Conservation (phyloP, 2,113 vertebrate genomes). For the Sceloporus undulatus region DNA sequence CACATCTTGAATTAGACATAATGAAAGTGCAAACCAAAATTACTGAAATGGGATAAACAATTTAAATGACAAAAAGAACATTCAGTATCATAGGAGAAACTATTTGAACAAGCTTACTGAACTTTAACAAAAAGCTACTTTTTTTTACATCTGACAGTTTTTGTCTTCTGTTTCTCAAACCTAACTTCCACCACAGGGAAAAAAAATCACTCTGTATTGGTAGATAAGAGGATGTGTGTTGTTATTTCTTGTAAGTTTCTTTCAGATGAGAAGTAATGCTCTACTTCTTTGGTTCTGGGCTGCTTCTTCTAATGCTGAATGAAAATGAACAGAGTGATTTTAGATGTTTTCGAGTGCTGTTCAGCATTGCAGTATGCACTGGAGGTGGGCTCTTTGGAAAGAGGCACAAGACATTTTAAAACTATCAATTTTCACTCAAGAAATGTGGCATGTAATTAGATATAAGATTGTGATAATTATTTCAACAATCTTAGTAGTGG, state of each 20-base stretch:
- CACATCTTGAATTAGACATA: neutral
- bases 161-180: neutral
- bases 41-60: neutral
- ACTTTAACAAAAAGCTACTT: neutral
- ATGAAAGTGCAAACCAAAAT: neutral
- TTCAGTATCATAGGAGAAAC: neutral
- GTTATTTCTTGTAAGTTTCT: no score
- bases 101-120: neutral
- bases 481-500: no score
- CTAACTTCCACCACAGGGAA: neutral
- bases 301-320: neutral
- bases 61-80: neutral
- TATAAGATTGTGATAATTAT: no score
- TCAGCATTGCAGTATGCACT: no score
- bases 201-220: neutral
- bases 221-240: neutral
- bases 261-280: no score
- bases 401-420: no score
- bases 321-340: neutral
- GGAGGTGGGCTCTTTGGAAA: no score
- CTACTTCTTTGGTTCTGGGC: neutral
- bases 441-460: no score
- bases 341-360: no score
- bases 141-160: neutral
- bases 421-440: no score